Evolutionary conservation across 30 jellyfish, hydroid and myxozoan species (phyloP), one percentile per base, ranked within the genome.

Genomic region (Pelagia noctiluca): DNA sequence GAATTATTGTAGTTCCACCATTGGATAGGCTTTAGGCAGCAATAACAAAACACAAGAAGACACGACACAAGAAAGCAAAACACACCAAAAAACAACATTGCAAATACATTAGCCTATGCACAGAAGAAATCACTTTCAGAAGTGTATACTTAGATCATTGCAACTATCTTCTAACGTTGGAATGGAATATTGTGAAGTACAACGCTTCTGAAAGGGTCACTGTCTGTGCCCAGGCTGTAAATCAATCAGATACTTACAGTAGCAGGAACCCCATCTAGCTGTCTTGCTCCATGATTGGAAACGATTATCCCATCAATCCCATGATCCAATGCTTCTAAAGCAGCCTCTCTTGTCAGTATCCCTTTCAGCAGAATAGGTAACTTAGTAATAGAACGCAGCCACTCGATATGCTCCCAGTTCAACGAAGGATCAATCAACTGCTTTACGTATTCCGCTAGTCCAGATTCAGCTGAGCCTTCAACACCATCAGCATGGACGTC

Each of bases 251-350:
- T 5, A 36, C 90, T 69, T 81, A 92, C 98, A 47, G 97, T 92
- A 24, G 96, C 50, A 32, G 98, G 94, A 35, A 82, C 97, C 22
- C 96, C 95, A 82, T 92, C 98, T 28, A 92, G 64, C 81, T 92
- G 98, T 42, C 98, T 71, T 16, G 97, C 98, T 34, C 98, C 98
- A 75, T 92, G 98, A 69, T 92, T 92, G 10, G 98, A 92, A 24
- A 92, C 98, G 68, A 92, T 86, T 0, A 92, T 85, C 23, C 98
- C 98, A 30, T 81, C 90, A 60, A 86, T 89, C 54, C 90, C 97
- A 74, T 70, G 87, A 29, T 86, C 88, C 23, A 92, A 34, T 16
- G 97, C 95, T 33, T 86, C 90, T 10, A 48, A 13, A 5, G 98
- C 98, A 28, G 84, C 96, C 79, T 92, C 98, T 38, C 62, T 72